These are phyloP conservation scores for Periplaneta americana DNA, from an alignment of 1,140 invertebrate species.

Conservation along the genomic window DNA sequence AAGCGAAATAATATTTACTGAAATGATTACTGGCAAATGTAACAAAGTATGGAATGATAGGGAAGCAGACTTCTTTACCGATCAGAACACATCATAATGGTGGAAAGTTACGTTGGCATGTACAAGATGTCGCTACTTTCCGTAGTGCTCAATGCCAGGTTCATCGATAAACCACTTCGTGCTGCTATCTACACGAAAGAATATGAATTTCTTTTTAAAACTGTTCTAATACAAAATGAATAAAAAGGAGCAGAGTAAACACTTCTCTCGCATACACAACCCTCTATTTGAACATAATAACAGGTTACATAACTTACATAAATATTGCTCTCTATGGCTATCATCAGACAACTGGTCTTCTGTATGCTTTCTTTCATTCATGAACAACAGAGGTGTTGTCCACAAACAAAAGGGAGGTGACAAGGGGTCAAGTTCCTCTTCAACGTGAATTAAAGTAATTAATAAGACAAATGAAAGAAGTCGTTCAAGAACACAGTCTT, in stretches of 20 bases:
- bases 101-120: too few species aligned
- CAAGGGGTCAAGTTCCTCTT: neutral
- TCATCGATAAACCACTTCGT: neutral
- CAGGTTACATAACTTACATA: neutral
- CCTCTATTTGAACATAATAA: neutral
- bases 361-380: neutral
- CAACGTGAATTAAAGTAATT: neutral
- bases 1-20: too few species aligned
- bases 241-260: neutral
- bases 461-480: neutral
- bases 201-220: neutral
- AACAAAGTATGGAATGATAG: too few species aligned
- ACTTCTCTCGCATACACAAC: neutral
- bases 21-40: too few species aligned
- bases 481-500: neutral
- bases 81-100: too few species aligned
- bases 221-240: neutral
- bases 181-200: neutral
- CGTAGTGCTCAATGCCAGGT: neutral
- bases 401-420: neutral
- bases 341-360: neutral
- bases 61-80: too few species aligned
- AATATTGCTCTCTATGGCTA: neutral
- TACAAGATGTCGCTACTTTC: neutral
- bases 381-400: neutral